Evolutionary conservation across 2,888 invertebrate species (phyloP).

Genomic region (Plebejus melissa): DNA sequence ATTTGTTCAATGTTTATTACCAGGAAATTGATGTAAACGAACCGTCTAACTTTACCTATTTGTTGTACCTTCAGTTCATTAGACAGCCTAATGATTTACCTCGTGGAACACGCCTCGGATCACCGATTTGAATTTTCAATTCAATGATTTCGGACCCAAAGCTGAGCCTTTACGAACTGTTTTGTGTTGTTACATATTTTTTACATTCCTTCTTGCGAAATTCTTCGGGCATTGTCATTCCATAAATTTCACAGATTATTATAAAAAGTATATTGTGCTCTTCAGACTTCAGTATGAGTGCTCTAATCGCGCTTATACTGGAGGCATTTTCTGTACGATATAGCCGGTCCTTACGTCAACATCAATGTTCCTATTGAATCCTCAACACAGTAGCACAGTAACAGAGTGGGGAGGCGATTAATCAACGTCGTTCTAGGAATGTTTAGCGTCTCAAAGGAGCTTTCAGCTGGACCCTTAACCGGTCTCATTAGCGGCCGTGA

Average conservation of each 20-base stretch:
- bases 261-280: not conserved
- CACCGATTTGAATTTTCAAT: conserved; percentile 43
- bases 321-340: not conserved
- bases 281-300: not conserved
- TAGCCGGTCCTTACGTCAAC: not conserved
- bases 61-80: conserved; percentile 50
- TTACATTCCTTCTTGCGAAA: too few relatives aligned
- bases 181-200: not conserved
- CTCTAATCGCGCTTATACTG: not conserved
- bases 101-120: conserved; percentile 37
- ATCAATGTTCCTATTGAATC: conserved; percentile 37
- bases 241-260: not conserved
- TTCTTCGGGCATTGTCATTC: not conserved
- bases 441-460: conserved; percentile 61
- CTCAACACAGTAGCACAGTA: conserved; percentile 45
- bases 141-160: not conserved
- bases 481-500: conserved; percentile 67
- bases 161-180: not conserved
- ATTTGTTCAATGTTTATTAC: conserved; percentile 56
- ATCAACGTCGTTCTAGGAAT: conserved; percentile 62
- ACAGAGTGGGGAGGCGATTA: conserved; percentile 51
- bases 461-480: conserved; percentile 68
- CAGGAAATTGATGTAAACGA: conserved; percentile 51
- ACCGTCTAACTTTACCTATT: conserved; percentile 49
- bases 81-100: conserved; percentile 47